These are phyloP conservation scores for Enteromius unitaeniatus DNA, from an alignment of 2,797 vertebrate genomes.

Conservation along the genomic window DNA sequence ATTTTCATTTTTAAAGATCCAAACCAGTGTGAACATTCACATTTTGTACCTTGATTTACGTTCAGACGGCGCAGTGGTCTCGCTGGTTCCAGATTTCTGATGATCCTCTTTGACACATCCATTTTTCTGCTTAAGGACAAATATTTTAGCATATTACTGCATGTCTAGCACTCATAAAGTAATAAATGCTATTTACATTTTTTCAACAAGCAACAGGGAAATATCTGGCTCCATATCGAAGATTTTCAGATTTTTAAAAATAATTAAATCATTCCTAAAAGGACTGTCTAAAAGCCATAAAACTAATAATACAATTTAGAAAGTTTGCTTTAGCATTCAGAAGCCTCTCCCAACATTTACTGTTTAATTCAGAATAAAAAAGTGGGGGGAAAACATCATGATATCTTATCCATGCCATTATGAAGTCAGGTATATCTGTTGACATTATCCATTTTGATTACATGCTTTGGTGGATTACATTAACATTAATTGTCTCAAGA, in stretches of 20 bases:
- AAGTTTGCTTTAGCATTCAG: neutral
- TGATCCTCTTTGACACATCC: slow-evolving; percentile 75
- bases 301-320: neutral
- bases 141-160: neutral
- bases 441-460: neutral
- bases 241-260: too few species aligned
- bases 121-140: slow-evolving; percentile 65
- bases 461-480: neutral
- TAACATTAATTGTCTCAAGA: neutral
- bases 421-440: neutral
- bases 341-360: neutral
- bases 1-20: neutral
- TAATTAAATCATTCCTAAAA: neutral
- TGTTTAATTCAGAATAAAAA: neutral
- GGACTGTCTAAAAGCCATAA: neutral
- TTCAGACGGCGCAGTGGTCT: slow-evolving; percentile 77
- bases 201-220: neutral
- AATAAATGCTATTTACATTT: neutral
- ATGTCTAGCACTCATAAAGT: neutral
- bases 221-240: neutral
- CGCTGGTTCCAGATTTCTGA: slow-evolving; percentile 79
- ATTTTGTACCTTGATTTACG: slow-evolving; percentile 62
- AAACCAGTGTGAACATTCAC: neutral
- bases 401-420: neutral
- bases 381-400: neutral